Base-by-base conservation (phyloP, 2,797 vertebrate species). In the Poliocrania exsul region DNA sequence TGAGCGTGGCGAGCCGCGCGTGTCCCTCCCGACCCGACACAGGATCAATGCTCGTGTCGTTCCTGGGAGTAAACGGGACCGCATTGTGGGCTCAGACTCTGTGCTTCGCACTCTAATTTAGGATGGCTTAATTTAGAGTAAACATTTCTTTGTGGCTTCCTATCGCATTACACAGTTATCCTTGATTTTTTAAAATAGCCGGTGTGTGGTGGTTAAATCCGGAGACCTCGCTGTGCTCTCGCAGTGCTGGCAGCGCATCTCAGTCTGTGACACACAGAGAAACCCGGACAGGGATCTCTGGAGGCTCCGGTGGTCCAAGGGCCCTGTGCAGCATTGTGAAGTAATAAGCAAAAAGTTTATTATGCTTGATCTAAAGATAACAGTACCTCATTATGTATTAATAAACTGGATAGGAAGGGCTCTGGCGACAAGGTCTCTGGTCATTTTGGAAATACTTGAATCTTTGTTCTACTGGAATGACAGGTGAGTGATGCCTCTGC, bases 61-160 rank as follows among this genome's bases (percentile, higher is more conserved):
- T 65, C 29, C 74, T 24, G 80, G 33, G 64, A 79, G 78, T 87
- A 79, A 92, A 86, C 69, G 86, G 88, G 79, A 58, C 69, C 16
- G 49, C 53, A 8, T 6, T 37, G 79, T 16, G 84, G 67, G 67
- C 69, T 88, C 37, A 0, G 53, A 50, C 58, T n/a, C 51, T 16
- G n/a, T 13, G 37, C 77, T 66, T 75, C 35, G 26, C 75, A 6
- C 69, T 54, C 91, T 86, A 60, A 65, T 91, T 94, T 57, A 69
- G 75, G 42, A 35, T 11, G 69, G 35, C 69, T 94, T 78, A 74
- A 83, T 82, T 92, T 86, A 94, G 93, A 81, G 60, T 74, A 88
- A 91, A 71, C 69, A n/a, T 74, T 82, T 94, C n/a, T 90, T 61
- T 50, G 8, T 40, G 65, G 47, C 82, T 80, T 86, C 60, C 70